Evolutionary conservation across 2,888 invertebrate species (phyloP).

Genomic region (Escarpia spicata): DNA sequence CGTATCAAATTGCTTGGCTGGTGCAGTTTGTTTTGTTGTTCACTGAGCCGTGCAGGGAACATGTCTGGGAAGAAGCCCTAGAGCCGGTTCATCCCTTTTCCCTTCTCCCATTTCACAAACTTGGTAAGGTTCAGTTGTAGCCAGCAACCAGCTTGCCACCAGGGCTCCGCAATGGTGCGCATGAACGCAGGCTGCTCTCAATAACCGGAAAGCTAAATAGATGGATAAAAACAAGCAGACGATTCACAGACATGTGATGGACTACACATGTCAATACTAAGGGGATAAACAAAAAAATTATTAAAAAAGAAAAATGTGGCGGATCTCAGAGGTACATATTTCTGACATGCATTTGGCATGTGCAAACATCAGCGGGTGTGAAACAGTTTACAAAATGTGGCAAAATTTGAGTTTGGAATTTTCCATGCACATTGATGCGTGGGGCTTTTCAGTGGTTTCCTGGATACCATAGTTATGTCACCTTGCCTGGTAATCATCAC

Average conservation of each 20-base stretch:
- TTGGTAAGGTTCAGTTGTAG: background rate
- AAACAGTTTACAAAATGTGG: background rate
- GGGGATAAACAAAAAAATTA: background rate
- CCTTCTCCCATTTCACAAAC: background rate
- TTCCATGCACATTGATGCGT: background rate
- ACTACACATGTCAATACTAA: background rate
- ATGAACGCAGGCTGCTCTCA: background rate
- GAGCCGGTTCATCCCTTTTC: background rate
- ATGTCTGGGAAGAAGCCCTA: background rate
- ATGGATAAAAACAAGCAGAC: background rate
- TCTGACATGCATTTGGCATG: background rate
- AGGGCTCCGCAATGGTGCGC: background rate
- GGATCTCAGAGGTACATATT: background rate
- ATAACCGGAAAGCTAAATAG: background rate
- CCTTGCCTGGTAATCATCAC: background rate
- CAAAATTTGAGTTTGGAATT: background rate
- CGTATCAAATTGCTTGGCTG: background rate
- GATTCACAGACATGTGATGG: background rate
- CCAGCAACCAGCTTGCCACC: background rate
- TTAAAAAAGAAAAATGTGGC: background rate
- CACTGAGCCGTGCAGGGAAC: background rate
- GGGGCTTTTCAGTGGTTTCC: background rate
- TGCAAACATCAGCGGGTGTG: background rate
- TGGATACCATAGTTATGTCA: background rate
- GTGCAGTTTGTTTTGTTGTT: background rate